Percentiles rank a stretch among this genome's conserved stretches.
These are phyloP conservation scores for Hypothenemus hampei DNA, from an alignment of 1,140 invertebrate genomes.

Conservation along the genomic window DNA sequence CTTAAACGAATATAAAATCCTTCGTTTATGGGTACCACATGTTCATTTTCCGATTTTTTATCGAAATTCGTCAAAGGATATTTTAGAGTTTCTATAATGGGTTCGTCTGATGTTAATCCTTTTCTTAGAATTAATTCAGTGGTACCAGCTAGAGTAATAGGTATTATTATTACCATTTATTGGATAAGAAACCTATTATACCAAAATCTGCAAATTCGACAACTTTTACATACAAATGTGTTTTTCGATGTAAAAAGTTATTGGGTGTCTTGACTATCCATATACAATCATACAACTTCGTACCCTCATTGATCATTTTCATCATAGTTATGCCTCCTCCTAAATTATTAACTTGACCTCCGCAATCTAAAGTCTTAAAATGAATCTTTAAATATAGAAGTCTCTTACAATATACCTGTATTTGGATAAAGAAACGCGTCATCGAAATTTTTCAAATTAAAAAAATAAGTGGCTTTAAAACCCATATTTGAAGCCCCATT, in stretches of 20 bases:
- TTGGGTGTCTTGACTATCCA: conserved; percentile 66
- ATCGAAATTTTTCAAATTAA: conserved; percentile 53
- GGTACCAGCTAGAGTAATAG: conserved; percentile 46
- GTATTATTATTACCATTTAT: background rate
- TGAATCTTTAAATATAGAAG: background rate
- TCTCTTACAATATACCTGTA: conserved; percentile 45
- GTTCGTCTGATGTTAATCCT: conserved; percentile 61
- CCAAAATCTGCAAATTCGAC: conserved; percentile 63
- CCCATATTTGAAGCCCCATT: conserved; percentile 65
- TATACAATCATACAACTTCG: conserved; percentile 64
- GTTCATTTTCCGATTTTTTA: conserved; percentile 51
- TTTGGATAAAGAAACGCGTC: conserved; percentile 54
- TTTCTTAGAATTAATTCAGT: conserved; percentile 60
- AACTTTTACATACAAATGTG: conserved; percentile 64
- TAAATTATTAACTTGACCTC: conserved; percentile 66
- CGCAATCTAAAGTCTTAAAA: conserved; percentile 54
- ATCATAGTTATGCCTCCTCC: conserved; percentile 75
- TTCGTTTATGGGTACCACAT: conserved; percentile 55
- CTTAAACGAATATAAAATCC: conserved; percentile 67
- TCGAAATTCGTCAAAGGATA: conserved; percentile 49
- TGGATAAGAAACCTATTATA: conserved; percentile 38
- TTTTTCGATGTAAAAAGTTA: conserved; percentile 62
- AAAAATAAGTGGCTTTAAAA: conserved; percentile 65
- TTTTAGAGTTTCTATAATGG: conserved; percentile 55
- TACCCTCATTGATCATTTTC: conserved; percentile 62